Conservation (phyloP, 2,888 invertebrate genomes). For the Sphaeridia pumilis region DNA sequence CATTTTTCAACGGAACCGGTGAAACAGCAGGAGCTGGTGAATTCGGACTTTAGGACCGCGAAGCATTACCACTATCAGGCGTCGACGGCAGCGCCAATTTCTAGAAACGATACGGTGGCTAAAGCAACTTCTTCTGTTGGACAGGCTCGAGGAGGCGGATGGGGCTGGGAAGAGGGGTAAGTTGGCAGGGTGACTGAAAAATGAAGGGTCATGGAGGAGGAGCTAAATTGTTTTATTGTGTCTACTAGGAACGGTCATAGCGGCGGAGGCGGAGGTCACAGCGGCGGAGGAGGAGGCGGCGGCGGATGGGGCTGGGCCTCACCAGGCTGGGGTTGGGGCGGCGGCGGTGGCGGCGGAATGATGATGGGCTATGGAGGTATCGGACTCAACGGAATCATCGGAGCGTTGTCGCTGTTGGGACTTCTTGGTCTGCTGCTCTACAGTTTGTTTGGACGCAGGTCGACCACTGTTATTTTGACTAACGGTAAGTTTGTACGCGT, state of each 20-base stretch:
- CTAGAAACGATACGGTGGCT: background rate
- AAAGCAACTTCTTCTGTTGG: no score
- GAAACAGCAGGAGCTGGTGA: background rate
- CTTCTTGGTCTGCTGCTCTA: background rate
- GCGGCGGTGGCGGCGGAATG: background rate
- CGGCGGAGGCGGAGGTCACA: background rate
- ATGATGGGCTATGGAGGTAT: background rate
- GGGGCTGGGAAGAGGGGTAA: background rate
- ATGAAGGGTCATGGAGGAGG: no score
- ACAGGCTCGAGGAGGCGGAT: background rate
- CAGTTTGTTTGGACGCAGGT: background rate
- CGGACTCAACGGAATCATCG: constrained; percentile 1
- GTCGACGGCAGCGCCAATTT: background rate
- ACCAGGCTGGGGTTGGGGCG: background rate
- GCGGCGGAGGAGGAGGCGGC: constrained; percentile 5
- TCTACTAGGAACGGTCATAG: no score
- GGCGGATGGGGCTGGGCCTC: constrained; percentile 9
- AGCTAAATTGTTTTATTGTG: no score
- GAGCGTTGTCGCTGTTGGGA: background rate
- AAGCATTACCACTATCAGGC: no score
- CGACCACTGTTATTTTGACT: constrained; percentile 8
- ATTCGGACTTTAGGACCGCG: no score
- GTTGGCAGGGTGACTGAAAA: no score
- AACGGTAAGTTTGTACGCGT: constrained; percentile 3
- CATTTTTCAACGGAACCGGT: background rate